Evolutionary conservation across 2,888 invertebrate genomes (phyloP), one percentile per base, ranked within the genome.

Genomic region (Nomada goodeniana): DNA sequence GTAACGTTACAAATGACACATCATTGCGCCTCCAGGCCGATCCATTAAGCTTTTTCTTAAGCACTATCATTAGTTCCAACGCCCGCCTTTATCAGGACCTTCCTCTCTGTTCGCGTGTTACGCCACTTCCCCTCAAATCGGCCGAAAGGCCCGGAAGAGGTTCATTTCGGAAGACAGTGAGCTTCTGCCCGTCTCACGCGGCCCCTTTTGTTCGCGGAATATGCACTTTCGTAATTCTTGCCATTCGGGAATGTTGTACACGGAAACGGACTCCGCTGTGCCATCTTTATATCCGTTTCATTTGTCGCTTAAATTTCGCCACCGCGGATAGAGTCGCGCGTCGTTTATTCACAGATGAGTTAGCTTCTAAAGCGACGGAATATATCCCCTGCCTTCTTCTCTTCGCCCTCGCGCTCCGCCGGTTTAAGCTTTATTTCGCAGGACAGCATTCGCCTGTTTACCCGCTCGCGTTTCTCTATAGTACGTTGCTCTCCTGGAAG

Each of bases 1-100:
- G 86, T 84, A 82, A 89, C 85, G 88, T 91, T 90, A 91, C 90
- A 89, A 90, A 91, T 90, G 90, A 90, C 85, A 82, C 84, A 85
- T 88, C 87, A 85, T 86, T 86, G 87, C 89, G 86, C 87, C 79
- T 74, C 82, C 76, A 76, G 86, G 75, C 84, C 84, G 86, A 88
- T 89, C 86, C 89, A 89, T 91, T 91, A 88, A 87, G 86, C 85
- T 86, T 89, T 87, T 86, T 88, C 85, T 81, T 82, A 83, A 88
- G 85, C 84, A 80, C 74, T 78, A 26, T 88, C 88, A 83, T 88
- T 89, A 85, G 87, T 86, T 79, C 70, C 81, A 69, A 86, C 89
- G 86, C 88, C 88, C 65, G 80, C 71, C 80, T 80, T 79, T 87
- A 76, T 86, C 86, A 47, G 36, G 59, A 29, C 67, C 71, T 65